Conservation (phyloP, 2,888 invertebrate genomes). For the Hirudinaria manillensis region DNA sequence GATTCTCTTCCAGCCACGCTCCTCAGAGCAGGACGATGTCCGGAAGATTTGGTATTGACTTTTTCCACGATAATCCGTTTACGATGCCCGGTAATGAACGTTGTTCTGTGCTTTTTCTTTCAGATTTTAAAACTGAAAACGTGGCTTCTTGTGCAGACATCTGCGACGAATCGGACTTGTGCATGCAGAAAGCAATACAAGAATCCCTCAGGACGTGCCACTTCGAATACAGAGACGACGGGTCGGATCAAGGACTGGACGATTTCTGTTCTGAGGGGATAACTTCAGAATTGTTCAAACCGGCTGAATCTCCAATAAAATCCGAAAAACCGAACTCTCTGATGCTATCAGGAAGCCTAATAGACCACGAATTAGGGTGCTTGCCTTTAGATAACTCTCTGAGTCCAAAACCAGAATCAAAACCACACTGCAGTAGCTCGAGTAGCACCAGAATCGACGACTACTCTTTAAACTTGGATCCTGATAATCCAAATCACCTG, state of each 20-base stretch:
- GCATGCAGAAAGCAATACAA: conserved; percentile 12
- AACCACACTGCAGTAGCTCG: background rate
- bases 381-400: too few species aligned
- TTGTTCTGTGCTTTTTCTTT: too few species aligned
- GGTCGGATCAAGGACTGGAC: background rate
- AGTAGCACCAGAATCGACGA: background rate
- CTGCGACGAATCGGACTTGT: conserved; percentile 5
- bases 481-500: background rate
- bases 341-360: background rate
- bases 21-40: background rate
- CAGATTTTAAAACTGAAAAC: background rate
- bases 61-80: conserved; percentile 16
- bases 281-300: background rate
- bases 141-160: background rate
- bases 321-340: background rate
- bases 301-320: background rate
- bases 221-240: background rate
- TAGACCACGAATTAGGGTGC: background rate
- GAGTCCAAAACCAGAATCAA: background rate
- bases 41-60: background rate
- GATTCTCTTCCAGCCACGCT: background rate
- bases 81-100: conserved; percentile 6
- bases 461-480: background rate
- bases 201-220: conserved; percentile 1
- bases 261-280: background rate